A percentile compares a stretch with the other conserved stretches of the same genome.
Evolutionary conservation across 37 sponge, comb jelly and placozoan genomes (phyloP).

Genomic region (Cliona cf. orientalis): DNA sequence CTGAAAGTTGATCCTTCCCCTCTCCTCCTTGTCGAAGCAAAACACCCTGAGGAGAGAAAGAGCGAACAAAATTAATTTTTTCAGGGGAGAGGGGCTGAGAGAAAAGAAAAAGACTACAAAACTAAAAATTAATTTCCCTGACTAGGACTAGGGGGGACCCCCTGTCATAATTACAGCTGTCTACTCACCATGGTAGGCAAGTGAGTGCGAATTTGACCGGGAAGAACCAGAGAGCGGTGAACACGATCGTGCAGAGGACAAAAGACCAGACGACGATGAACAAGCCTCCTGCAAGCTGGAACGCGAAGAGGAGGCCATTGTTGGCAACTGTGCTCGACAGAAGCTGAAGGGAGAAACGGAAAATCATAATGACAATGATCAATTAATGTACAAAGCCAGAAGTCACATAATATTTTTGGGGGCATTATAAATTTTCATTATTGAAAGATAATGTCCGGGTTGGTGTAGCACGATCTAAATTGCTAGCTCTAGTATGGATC

Average conservation of each 20-base stretch:
- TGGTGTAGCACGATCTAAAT: too few species aligned
- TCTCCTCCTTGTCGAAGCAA: constrained; percentile 8
- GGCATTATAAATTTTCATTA: too few species aligned
- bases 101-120: too few species aligned
- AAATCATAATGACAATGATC: too few species aligned
- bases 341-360: too few species aligned
- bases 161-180: too few species aligned
- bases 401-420: too few species aligned
- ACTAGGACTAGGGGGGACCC: too few species aligned
- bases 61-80: not conserved
- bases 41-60: constrained; percentile 28
- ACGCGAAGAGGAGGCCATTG: constrained; percentile 47
- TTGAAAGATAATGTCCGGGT: too few species aligned
- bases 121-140: too few species aligned
- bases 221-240: constrained; percentile 64
- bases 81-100: not conserved
- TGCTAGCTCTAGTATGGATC: too few species aligned
- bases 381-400: too few species aligned
- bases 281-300: constrained; percentile 67
- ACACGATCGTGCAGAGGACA: constrained; percentile 40
- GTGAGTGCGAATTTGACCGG: constrained; percentile 63
- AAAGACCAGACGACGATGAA: constrained; percentile 61
- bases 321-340: constrained; percentile 44
- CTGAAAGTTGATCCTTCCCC: constrained; percentile 63
- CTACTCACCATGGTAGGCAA: constrained; percentile 61